Evolutionary conservation across 1,140 invertebrate species (phyloP), one percentile per base, ranked within the genome.

Genomic region (Delia radicum): DNA sequence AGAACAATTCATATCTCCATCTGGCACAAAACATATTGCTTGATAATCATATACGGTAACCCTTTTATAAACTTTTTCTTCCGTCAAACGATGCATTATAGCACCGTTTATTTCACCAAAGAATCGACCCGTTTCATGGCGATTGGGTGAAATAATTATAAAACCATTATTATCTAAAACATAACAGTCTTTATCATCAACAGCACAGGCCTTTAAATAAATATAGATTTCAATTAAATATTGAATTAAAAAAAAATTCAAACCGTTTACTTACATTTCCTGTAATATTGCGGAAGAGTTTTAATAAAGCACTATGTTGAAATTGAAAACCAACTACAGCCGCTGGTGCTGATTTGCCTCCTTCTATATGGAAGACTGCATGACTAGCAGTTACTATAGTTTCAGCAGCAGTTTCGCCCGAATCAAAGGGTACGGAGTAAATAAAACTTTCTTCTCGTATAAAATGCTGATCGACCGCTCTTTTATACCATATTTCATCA

Each of bases 311-410:
- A 18, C 91, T 90, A 78, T 96, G 94, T 77, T 93, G 91, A 85
- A 96, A 95, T 80, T 96, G 94, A 79, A 95, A 93, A 21, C 96
- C 96, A n/a, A 97, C 95, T 0, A 97, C 96, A 1, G 95, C 96
- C 0, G 92, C 95, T 2, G 96, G 95, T 1, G 95, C 93, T 73
- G 89, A 89, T 79, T 90, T 89, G 18, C 89, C 90, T 74, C 88
- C 88, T 71, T 92, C 89, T 33, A 89, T 86, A 76, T 90, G 89
- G 78, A 97, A 96, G 46, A 98, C 92, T 0, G 96, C 96, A 81
- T 94, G 93, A 73, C 93, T 95, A 0, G 94, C 96, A 2, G 95
- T 97, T 2, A 97, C 94, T 65, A 95, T 84, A 6, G 93, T 92
- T n/a, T 91, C 88, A 48, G 90, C 90, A 72, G 87, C 87, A 24